Percentiles rank a stretch among this genome's conserved stretches.
Evolutionary conservation across 2,888 invertebrate species (phyloP).

Genomic region (Heteromurus nitidus): DNA sequence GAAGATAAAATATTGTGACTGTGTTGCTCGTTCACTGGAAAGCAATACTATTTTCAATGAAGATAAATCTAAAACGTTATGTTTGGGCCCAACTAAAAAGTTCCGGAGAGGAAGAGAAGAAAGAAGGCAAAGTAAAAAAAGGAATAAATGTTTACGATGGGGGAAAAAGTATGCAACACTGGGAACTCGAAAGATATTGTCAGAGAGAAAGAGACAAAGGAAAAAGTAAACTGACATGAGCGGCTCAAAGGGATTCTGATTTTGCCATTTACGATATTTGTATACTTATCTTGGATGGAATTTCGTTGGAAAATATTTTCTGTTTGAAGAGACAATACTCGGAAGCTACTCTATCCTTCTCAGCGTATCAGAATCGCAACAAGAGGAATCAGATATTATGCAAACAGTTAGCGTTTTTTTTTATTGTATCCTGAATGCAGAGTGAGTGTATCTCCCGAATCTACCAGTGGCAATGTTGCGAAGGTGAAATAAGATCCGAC

Average conservation of each 20-base stretch:
- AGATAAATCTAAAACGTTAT: too few species aligned
- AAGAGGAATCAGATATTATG: background rate
- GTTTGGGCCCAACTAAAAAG: too few species aligned
- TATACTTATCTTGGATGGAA: too few species aligned
- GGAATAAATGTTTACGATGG: background rate
- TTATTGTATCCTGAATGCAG: too few species aligned
- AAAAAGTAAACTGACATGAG: constrained; percentile 17
- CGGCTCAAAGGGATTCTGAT: constrained; percentile 25
- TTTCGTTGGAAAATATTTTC: background rate
- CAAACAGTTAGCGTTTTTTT: background rate
- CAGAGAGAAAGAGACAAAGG: background rate
- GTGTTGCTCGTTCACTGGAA: too few species aligned
- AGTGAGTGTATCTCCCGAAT: background rate
- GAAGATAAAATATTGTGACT: too few species aligned
- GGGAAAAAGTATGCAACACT: background rate
- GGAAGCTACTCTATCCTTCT: background rate
- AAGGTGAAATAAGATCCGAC: constrained; percentile 20
- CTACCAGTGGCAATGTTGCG: background rate
- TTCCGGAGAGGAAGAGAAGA: too few species aligned
- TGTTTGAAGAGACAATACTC: background rate
- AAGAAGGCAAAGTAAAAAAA: background rate
- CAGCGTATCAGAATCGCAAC: background rate
- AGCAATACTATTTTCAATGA: too few species aligned
- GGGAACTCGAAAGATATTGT: too few species aligned
- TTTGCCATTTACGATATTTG: constrained; percentile 18